These are phyloP conservation scores for Siniperca obscura DNA, from an alignment of 2,797 vertebrate species.

Conservation along the genomic window DNA sequence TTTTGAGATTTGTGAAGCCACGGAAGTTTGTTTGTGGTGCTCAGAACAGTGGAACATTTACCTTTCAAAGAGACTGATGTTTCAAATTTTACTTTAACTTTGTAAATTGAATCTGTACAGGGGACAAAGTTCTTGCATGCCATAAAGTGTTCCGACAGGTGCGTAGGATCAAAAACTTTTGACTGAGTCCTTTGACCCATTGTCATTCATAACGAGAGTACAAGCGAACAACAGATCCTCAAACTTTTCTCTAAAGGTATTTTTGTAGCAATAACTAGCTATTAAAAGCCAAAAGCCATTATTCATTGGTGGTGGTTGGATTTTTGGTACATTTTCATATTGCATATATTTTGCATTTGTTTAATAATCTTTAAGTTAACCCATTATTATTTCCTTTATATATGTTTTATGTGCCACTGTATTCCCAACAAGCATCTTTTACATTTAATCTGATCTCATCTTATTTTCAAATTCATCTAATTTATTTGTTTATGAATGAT, in stretches of 20 bases:
- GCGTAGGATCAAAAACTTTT: neutral
- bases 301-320: neutral
- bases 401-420: neutral
- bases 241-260: neutral
- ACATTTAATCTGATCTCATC: neutral
- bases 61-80: neutral
- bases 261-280: neutral
- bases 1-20: neutral
- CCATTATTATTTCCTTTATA: neutral
- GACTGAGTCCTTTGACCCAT: neutral
- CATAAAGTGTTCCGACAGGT: neutral
- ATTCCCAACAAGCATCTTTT: neutral
- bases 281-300: neutral
- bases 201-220: neutral
- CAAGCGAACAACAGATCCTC: neutral
- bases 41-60: neutral
- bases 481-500: slow-evolving; percentile 4
- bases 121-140: neutral
- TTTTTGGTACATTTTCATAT: neutral
- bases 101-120: too few relatives aligned
- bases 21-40: neutral
- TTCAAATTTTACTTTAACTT: neutral
- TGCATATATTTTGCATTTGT: neutral
- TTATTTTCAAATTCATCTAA: neutral
- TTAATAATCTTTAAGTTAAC: neutral